These are phyloP conservation scores for Cephus rjabovi DNA, from an alignment of 2,888 invertebrate species.

Conservation along the genomic window DNA sequence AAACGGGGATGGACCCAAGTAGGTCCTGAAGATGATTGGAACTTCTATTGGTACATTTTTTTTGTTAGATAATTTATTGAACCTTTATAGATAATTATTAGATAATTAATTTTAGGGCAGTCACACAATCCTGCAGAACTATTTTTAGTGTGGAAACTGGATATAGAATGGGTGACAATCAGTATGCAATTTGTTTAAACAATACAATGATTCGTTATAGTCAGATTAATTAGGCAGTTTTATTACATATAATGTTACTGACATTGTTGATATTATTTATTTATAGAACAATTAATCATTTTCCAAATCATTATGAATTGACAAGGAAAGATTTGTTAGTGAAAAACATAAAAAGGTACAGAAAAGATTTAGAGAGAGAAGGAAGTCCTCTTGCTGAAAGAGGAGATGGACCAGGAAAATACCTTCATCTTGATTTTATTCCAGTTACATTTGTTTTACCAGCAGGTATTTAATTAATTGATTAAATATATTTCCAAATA, in stretches of 20 bases:
- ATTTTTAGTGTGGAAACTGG: conserved; percentile 94
- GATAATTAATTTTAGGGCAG: conserved; percentile 73
- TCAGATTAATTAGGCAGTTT: not conserved
- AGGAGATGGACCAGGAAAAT: conserved; percentile 78
- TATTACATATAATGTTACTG: not conserved
- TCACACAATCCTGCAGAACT: conserved; percentile 89
- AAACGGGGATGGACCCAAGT: conserved; percentile 92
- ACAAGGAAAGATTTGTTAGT: conserved; percentile 96
- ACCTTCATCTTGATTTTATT: conserved; percentile 89
- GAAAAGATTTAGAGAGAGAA: conserved; percentile 92
- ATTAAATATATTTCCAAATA: not conserved
- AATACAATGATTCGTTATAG: not conserved
- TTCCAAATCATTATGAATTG: conserved; percentile 95
- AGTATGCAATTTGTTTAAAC: conserved; percentile 69
- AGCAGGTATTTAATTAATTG: conserved; percentile 67
- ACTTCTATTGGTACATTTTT: conserved; percentile 83
- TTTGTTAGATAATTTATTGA: not conserved
- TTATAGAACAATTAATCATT: conserved; percentile 89
- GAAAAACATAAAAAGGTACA: conserved; percentile 94
- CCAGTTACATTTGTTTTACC: conserved; percentile 95
- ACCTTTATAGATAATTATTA: conserved; percentile 7
- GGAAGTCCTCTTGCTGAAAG: conserved; percentile 89
- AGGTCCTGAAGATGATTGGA: conserved; percentile 93
- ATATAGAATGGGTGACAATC: conserved; percentile 92
- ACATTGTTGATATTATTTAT: not conserved